Evolutionary conservation across 2,113 vertebrate species (phyloP).

Genomic region (Cynopterus brachyotis): DNA sequence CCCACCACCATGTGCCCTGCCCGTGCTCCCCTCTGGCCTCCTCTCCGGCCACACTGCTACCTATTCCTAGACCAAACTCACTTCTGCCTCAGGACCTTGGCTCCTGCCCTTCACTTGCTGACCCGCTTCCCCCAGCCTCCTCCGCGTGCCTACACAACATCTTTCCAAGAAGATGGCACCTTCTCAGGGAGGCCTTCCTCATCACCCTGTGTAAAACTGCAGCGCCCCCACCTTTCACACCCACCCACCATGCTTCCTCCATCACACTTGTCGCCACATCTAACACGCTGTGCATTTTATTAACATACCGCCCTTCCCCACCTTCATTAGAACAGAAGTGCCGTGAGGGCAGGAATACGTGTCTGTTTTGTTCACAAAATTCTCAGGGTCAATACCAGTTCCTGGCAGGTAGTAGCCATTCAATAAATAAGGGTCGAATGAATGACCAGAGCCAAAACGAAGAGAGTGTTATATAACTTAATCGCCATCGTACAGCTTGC

Average conservation of each 20-base stretch:
- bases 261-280: background rate
- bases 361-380: background rate
- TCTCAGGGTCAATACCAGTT: background rate
- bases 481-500: background rate
- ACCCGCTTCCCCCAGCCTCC: background rate
- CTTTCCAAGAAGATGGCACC: background rate
- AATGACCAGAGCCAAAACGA: background rate
- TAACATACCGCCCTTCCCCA: background rate
- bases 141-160: background rate
- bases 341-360: too few relatives aligned
- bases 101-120: background rate
- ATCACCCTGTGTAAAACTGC: background rate
- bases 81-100: constrained; percentile 36
- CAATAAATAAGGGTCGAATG: background rate
- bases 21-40: background rate
- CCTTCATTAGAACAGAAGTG: background rate
- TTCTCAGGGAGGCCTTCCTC: background rate
- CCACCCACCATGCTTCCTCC: background rate
- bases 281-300: background rate
- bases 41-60: background rate
- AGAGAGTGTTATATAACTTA: too few relatives aligned
- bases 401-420: background rate
- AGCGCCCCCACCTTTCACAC: fast-evolving
- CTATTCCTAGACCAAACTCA: background rate
- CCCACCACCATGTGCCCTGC: background rate